Base-by-base conservation (phyloP, 2,888 invertebrate genomes). In the Metacarcinus magister region DNA sequence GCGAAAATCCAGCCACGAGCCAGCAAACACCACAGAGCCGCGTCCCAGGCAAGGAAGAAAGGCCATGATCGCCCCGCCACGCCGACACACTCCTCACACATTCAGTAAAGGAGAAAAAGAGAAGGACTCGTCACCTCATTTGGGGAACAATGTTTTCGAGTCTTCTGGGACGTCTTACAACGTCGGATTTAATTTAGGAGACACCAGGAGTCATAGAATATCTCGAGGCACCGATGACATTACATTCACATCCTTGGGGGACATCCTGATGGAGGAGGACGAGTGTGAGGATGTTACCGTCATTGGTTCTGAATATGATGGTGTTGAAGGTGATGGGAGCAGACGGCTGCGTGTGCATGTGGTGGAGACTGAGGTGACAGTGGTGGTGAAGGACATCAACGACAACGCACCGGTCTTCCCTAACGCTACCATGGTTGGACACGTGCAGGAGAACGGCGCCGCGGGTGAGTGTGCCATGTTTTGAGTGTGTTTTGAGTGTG, bases 401-500 rank as follows among this genome's bases (percentile, higher is more conserved):
- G 39, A 39, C 39, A 39, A 39, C 39, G 39, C 39, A 39, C 39
- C 39, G 0, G 39, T 39, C 39, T 39, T 39, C 39, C 39, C 96
- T 82, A 97, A 96, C 95, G 46, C 91, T 82, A 97, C 96, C 95
- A 95, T 96, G 32, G 93, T 87, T 60, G 96, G 96, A 23, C 94
- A 95, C 87, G 96, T 97, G 87, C 96, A 95, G 95, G 96, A 97
- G 94, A 97, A 97, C 60, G 96, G 96, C 16, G 96, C 96, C 28
- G 94, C 96, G 28, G 96, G 96, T 96, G 54, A 96, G 96, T 96
- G 39, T 39, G 39, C 2, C 39, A 39, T 39, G 0, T 39, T 39
- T 39, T 39, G 39, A 39, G 39, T 39, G 39, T 39, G 39, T 39
- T 39, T 39, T 39, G 39, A 39, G 39, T 54, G 13, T 54, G 16